Conservation (phyloP, 2,113 vertebrate species). For the Lampris megalopsis region DNA sequence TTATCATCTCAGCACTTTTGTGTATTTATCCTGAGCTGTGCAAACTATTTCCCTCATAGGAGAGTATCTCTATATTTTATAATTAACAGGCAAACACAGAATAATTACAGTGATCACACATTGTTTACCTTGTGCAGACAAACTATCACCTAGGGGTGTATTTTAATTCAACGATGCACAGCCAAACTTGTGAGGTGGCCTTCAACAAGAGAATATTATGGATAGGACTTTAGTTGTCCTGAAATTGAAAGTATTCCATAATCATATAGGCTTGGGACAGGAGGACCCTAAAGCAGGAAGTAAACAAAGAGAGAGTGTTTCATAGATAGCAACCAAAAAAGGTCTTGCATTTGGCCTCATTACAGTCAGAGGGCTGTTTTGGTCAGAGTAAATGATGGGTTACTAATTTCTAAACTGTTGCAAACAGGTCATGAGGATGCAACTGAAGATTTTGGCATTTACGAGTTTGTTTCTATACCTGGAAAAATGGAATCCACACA, state of each 20-base stretch:
- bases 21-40: too few species aligned
- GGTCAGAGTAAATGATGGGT: background rate
- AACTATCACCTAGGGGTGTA: too few species aligned
- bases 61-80: constrained; percentile 28
- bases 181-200: background rate
- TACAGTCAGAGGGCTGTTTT: background rate
- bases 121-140: too few species aligned
- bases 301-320: background rate
- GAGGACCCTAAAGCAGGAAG: background rate
- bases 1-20: constrained; percentile 37
- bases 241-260: background rate
- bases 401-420: constrained; percentile 29
- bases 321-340: background rate
- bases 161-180: background rate
- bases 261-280: background rate
- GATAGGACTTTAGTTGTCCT: background rate
- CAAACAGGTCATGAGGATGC: constrained; percentile 92
- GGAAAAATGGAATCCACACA: constrained; percentile 84
- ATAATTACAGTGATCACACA: too few species aligned
- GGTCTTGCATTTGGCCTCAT: background rate
- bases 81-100: background rate
- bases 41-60: background rate
- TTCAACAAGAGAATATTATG: background rate
- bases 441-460: constrained; percentile 95
- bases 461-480: constrained; percentile 93